These are phyloP conservation scores for Drosophila ananassae DNA, from an alignment of 1,140 invertebrate genomes.

Conservation along the genomic window DNA sequence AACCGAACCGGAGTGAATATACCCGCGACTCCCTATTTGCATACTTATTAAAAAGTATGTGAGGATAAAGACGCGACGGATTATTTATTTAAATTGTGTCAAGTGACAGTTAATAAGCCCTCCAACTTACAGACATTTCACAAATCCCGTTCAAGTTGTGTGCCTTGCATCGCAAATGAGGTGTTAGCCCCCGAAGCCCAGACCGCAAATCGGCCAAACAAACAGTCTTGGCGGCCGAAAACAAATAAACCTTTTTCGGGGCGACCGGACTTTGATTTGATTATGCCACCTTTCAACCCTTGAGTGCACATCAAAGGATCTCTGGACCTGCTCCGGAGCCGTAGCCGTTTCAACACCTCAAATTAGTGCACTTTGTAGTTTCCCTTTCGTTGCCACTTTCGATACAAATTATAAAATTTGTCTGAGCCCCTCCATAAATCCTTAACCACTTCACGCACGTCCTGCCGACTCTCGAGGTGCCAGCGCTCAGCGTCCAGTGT, in stretches of 20 bases:
- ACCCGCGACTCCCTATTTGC: conserved; percentile 50
- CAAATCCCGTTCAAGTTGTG: conserved; percentile 31
- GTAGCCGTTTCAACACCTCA: conserved; percentile 61
- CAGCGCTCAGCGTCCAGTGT: conserved; percentile 10
- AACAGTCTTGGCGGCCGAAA: conserved; percentile 10
- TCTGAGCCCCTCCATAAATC: conserved; percentile 46
- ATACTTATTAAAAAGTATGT: conserved; percentile 75
- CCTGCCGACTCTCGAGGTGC: conserved; percentile 6
- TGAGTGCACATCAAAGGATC: conserved; percentile 71
- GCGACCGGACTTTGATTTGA: conserved; percentile 63
- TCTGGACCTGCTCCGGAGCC: background rate
- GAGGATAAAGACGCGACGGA: conserved; percentile 44
- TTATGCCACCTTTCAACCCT: conserved; percentile 71
- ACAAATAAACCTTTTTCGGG: conserved; percentile 31
- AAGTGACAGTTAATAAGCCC: conserved; percentile 64
- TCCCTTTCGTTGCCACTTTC: conserved; percentile 28
- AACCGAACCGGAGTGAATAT: conserved; percentile 19
- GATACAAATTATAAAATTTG: conserved; percentile 48
- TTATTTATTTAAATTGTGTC: conserved; percentile 70
- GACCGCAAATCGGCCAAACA: conserved; percentile 35
- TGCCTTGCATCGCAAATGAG: conserved; percentile 51
- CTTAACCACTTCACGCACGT: conserved; percentile 62
- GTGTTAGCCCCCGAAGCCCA: conserved; percentile 10
- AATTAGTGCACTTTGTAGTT: conserved; percentile 81
- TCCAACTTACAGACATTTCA: background rate